Base-by-base conservation (phyloP, 2,888 invertebrate species). In the Melangyna quadrimaculata region DNA sequence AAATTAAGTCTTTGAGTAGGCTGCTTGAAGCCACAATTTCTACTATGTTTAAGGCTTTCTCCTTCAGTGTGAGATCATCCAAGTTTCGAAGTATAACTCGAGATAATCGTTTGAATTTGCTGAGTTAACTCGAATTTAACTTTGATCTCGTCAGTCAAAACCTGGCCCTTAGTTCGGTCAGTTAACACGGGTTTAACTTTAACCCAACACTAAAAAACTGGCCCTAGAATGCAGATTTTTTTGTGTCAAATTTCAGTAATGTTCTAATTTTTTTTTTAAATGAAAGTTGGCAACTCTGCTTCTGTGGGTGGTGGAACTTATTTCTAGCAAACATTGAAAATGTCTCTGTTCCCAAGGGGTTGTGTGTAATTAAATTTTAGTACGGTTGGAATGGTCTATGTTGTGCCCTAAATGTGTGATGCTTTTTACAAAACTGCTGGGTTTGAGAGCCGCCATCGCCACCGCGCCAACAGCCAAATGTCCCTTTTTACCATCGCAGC, bases 321-420 rank as follows among this genome's bases (percentile, higher is more conserved):
- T 22, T 8, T 24, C 1, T 17, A 29, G 19, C 19, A 65, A 19
- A 17, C 32, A 32, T 65, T 19, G 19, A 63, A 24, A 45, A 48
- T 65, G 19, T 14, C 32, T 65, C 32, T 45, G 35, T 65, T 61
- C 75, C 59, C 65, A 40, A 24, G 59, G 72, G 80, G 72, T 55
- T 61, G 77, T 80, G 53, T 69, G 77, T 86, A 86, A 86, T 86
- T 86, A 86, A 86, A 86, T 86, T 86, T 81, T 74, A 81, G 71
- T 61, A 51, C 8, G 53, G 53, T 14, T 4, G 27, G 22, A 57
- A n/a, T n/a, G n/a, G n/a, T n/a, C n/a, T n/a, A n/a, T n/a, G n/a
- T 77, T 80, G 67, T 72, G 80, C 65, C 2, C 59, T 45, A 59
- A 57, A 59, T 74, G 53, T 63, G 35, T 45, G n/a, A n/a, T n/a